Conservation (phyloP, 2,888 invertebrate species). For the Tromatobia lineatoria region DNA sequence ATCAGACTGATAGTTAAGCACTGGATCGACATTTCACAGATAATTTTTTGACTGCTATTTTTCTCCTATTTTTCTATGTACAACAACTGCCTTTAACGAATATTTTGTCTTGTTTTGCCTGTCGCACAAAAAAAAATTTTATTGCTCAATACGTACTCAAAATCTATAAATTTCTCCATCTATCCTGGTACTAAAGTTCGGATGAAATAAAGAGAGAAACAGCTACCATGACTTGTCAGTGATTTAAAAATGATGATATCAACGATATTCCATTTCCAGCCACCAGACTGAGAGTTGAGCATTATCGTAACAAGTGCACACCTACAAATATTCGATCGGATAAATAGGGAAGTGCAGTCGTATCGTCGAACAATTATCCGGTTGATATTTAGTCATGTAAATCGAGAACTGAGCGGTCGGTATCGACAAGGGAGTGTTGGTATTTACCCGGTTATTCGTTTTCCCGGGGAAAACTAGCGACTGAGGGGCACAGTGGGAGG, state of each 20-base stretch:
- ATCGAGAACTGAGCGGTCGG: constrained; percentile 47
- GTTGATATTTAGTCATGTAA: constrained; percentile 61
- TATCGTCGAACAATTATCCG: constrained; percentile 42
- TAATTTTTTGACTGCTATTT: no score
- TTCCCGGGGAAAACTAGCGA: constrained; percentile 39
- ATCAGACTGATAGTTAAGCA: no score
- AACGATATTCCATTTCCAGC: neutral
- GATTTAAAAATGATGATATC: neutral
- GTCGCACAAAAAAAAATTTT: no score
- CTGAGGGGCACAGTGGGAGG: constrained; percentile 32
- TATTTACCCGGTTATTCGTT: constrained; percentile 61
- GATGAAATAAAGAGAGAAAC: no score
- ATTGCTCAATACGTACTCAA: no score
- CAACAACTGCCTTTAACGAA: no score
- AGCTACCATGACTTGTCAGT: neutral
- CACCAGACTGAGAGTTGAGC: neutral
- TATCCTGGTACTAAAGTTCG: no score
- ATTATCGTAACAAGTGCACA: neutral
- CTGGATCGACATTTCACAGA: no score
- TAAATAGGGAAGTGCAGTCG: constrained; percentile 28
- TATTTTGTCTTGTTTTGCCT: no score
- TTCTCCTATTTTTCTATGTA: no score
- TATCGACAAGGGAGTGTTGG: constrained; percentile 43
- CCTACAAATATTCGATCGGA: constrained; percentile 27
- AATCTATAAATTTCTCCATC: no score